Conservation (phyloP, 2,797 vertebrate species). For the Pantherophis alleghaniensis region DNA sequence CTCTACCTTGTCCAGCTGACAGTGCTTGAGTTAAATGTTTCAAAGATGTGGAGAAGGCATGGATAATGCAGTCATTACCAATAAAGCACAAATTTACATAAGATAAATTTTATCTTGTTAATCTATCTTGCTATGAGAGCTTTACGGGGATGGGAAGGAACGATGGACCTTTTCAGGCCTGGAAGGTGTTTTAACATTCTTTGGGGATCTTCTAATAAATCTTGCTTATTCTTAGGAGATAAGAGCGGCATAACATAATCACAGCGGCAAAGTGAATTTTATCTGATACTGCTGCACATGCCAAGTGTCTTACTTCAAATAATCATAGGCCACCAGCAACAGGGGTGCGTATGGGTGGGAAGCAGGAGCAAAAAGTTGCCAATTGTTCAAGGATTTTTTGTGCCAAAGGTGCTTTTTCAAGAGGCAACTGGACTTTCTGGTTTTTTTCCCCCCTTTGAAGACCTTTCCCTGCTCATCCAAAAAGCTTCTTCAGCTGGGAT, state of each 20-base stretch:
- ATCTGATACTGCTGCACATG: background rate
- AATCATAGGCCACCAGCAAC: background rate
- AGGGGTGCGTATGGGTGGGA: background rate
- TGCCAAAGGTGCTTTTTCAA: too few species aligned
- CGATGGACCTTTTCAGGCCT: conserved; percentile 40
- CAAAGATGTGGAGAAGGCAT: conserved; percentile 36
- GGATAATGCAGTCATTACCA: conserved; percentile 55
- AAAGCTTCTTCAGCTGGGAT: too few species aligned
- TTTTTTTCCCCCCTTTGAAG: too few species aligned
- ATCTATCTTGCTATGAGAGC: conserved; percentile 36
- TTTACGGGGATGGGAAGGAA: conserved; percentile 32
- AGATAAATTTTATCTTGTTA: conserved; percentile 36
- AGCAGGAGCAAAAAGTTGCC: background rate
- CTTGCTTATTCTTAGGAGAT: background rate
- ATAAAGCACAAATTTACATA: conserved; percentile 63
- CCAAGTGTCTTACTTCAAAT: background rate
- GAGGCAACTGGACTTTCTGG: too few species aligned
- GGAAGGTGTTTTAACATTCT: background rate
- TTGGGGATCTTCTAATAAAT: background rate
- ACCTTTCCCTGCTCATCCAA: too few species aligned
- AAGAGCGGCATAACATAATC: background rate
- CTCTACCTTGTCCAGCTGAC: background rate
- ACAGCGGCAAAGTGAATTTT: background rate
- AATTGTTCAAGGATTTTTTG: background rate
- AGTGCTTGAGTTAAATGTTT: conserved; percentile 57